Evolutionary conservation across 2,797 vertebrate species (phyloP).

Genomic region (Apodemus agrarius): DNA sequence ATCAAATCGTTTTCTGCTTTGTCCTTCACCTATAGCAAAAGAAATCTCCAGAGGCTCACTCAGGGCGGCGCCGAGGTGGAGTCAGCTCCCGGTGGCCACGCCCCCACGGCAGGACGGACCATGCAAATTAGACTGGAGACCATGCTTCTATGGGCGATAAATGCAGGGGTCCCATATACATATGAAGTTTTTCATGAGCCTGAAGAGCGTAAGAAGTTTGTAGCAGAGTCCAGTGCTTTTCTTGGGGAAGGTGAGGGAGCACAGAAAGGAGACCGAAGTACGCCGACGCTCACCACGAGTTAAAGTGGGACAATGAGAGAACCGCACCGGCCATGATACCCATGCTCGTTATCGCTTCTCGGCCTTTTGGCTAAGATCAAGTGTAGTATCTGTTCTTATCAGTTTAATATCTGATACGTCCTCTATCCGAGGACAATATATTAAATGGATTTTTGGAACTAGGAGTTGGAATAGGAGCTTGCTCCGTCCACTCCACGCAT

Average conservation of each 20-base stretch:
- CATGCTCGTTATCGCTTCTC: accelerated
- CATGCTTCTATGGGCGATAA: not conserved
- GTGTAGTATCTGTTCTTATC: too few relatives aligned
- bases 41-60: not conserved
- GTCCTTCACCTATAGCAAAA: not conserved
- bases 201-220: not conserved
- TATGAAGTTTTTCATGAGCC: not conserved
- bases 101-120: not conserved
- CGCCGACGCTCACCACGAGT: not conserved
- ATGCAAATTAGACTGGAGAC: not conserved
- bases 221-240: not conserved
- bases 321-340: accelerated
- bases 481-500: too few relatives aligned
- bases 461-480: too few relatives aligned
- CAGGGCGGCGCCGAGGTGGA: too few relatives aligned
- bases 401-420: too few relatives aligned
- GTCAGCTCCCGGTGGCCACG: not conserved
- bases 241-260: too few relatives aligned
- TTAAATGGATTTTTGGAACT: too few relatives aligned
- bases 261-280: not conserved
- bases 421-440: too few relatives aligned
- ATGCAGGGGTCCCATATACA: not conserved
- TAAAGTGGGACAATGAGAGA: not conserved
- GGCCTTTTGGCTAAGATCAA: slow-evolving; percentile 19
- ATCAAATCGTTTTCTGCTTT: not conserved